These are phyloP conservation scores for Tachuris rubrigastra DNA, from an alignment of 2,113 vertebrate species.

Conservation along the genomic window DNA sequence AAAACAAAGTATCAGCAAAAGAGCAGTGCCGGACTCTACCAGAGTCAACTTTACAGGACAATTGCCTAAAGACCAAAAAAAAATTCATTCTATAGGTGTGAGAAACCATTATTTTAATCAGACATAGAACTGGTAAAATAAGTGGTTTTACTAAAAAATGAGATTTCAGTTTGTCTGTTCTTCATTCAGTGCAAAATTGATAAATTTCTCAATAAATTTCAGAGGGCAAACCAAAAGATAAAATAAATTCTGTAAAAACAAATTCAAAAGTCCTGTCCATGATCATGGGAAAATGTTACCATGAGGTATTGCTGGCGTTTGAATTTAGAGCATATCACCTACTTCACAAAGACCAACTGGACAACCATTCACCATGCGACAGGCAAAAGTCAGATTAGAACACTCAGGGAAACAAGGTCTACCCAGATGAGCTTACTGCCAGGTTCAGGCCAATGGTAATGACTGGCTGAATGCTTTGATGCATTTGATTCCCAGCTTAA, in stretches of 20 bases:
- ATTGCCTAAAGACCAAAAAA: not conserved
- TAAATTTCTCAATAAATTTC: not conserved
- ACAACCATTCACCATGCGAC: too few relatives aligned
- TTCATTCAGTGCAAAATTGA: not conserved
- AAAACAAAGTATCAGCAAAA: not conserved
- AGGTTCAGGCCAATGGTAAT: not conserved
- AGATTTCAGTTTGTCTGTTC: not conserved
- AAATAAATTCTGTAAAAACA: not conserved
- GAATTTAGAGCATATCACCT: not conserved
- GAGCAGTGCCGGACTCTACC: not conserved
- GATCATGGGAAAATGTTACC: not conserved
- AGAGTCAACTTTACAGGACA: not conserved
- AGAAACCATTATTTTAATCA: not conserved
- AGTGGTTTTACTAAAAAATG: not conserved
- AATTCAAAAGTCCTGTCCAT: not conserved
- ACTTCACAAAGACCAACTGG: not conserved
- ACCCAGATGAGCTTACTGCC: not conserved
- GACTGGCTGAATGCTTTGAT: not conserved
- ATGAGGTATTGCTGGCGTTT: not conserved
- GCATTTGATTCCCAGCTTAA: not conserved
- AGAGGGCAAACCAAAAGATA: not conserved
- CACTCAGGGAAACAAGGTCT: not conserved
- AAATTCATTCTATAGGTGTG: not conserved
- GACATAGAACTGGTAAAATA: not conserved
- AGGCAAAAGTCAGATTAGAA: not conserved